Conservation (phyloP, 2,797 vertebrate species). For the Cirrhinus mrigala region DNA sequence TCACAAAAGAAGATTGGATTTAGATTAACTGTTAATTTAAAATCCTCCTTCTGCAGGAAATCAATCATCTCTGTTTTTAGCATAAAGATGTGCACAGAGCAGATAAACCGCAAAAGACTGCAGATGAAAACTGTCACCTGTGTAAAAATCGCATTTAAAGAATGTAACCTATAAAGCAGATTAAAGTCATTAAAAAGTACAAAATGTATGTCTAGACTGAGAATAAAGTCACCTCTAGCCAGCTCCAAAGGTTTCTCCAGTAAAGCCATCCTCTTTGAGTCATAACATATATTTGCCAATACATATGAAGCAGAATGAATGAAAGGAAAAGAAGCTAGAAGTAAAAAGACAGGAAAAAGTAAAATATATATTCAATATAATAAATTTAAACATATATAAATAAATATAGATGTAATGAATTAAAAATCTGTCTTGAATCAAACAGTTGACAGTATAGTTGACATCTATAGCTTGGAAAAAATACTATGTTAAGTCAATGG, state of each 20-base stretch:
- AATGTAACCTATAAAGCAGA: not conserved
- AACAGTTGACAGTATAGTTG: not conserved
- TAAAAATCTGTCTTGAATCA: not conserved
- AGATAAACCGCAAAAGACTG: conserved; percentile 68
- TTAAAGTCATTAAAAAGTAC: not conserved
- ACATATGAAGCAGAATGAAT: conserved; percentile 74
- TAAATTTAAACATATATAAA: not conserved
- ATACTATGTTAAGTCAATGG: too few species aligned
- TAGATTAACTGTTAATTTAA: conserved; percentile 71
- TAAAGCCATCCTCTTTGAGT: conserved; percentile 73
- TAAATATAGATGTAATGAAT: not conserved
- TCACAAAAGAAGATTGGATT: conserved; percentile 69
- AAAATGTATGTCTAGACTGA: not conserved
- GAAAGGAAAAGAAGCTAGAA: conserved; percentile 80
- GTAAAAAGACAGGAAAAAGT: conserved; percentile 19
- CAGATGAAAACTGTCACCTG: conserved; percentile 56
- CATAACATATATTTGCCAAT: conserved; percentile 67
- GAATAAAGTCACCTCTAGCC: conserved; percentile 77
- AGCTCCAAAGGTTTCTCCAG: conserved; percentile 72
- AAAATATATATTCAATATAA: not conserved
- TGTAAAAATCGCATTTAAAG: conserved; percentile 2
- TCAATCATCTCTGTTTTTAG: conserved; percentile 67
- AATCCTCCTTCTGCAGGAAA: conserved; percentile 70
- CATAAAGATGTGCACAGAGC: conserved; percentile 65
- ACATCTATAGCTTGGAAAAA: not conserved